A percentile compares a stretch with the other conserved stretches of the same genome.
These are phyloP conservation scores for Argyrosomus regius DNA, from an alignment of 2,797 vertebrate genomes.

Conservation along the genomic window DNA sequence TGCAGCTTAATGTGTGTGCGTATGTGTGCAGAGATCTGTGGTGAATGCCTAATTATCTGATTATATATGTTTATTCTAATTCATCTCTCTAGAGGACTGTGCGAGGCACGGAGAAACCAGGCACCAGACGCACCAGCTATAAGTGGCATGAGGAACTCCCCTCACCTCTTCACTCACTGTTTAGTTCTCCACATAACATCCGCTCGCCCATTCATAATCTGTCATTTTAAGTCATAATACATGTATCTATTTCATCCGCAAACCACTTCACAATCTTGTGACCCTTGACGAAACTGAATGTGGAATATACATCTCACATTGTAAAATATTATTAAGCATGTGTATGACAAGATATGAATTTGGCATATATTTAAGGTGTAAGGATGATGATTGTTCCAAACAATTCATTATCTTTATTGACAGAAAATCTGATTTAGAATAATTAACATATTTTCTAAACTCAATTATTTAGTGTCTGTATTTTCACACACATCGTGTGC, in stretches of 20 bases:
- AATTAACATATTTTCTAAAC: not conserved
- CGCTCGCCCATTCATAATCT: slow-evolving; percentile 69
- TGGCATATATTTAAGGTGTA: not conserved
- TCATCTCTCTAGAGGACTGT: slow-evolving; percentile 78
- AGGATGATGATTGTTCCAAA: not conserved
- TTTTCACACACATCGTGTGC: slow-evolving; percentile 11
- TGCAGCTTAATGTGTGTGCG: slow-evolving; percentile 44
- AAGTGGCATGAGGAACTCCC: slow-evolving; percentile 73
- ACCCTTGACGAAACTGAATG: slow-evolving; percentile 40
- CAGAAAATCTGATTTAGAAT: not conserved
- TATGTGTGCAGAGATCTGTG: slow-evolving; percentile 48
- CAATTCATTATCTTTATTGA: not conserved
- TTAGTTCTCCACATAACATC: slow-evolving; percentile 62
- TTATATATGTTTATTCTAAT: slow-evolving; percentile 88
- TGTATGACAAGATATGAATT: not conserved
- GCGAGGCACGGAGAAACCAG: slow-evolving; percentile 65
- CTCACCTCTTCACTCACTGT: slow-evolving; percentile 60
- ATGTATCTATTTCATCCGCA: slow-evolving; percentile 66
- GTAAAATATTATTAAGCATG: not conserved
- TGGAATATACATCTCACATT: not conserved
- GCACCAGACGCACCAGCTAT: slow-evolving; percentile 61
- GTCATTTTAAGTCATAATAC: slow-evolving; percentile 75
- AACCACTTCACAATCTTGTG: slow-evolving; percentile 46
- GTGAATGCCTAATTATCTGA: slow-evolving; percentile 85
- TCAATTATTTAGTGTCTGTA: slow-evolving; percentile 2